Conservation (phyloP, 2,113 vertebrate genomes). For the Chitala chitala region DNA sequence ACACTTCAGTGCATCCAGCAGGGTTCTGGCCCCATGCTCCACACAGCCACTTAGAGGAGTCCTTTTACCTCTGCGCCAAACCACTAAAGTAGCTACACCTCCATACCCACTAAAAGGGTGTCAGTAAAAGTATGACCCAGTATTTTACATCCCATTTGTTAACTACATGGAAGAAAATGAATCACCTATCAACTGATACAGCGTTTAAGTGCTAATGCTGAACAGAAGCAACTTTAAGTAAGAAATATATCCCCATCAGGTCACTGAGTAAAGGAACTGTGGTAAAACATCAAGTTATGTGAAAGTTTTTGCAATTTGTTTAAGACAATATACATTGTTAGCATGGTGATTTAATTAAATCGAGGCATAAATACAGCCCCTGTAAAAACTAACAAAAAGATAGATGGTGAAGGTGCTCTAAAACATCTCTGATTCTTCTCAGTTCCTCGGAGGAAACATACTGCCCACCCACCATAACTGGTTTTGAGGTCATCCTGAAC, state of each 20-base stretch:
- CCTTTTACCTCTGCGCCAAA: background rate
- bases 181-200: too few relatives aligned
- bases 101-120: constrained; percentile 14
- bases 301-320: too few relatives aligned
- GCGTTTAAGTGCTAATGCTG: too few relatives aligned
- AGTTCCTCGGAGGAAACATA: background rate
- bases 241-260: too few relatives aligned
- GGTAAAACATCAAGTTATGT: too few relatives aligned
- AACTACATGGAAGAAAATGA: too few relatives aligned
- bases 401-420: background rate
- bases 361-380: background rate
- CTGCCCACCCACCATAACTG: constrained; percentile 73
- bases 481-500: constrained; percentile 85
- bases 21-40: background rate
- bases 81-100: background rate
- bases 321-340: background rate
- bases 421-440: background rate
- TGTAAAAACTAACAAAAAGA: background rate
- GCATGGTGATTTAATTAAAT: background rate
- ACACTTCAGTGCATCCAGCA: background rate
- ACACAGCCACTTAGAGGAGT: too few relatives aligned
- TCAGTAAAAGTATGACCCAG: background rate
- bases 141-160: too few relatives aligned
- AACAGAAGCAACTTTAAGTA: too few relatives aligned
- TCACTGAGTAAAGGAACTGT: too few relatives aligned